Evolutionary conservation across 1,140 invertebrate genomes (phyloP).

Genomic region (Anadara kagoshimensis): DNA sequence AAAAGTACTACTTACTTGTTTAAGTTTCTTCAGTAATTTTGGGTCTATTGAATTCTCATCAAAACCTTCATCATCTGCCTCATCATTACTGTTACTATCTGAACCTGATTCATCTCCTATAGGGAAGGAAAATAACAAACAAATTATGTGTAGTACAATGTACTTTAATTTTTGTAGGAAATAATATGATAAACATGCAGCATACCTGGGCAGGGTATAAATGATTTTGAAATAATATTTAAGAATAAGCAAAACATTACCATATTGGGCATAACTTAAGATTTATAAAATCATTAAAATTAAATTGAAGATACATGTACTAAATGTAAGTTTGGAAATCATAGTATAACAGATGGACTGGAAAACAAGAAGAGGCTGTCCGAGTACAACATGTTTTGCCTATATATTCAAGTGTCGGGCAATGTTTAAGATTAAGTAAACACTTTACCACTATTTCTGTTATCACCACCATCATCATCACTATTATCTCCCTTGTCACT

Average conservation of each 20-base stretch:
- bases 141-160: neutral
- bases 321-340: too few relatives aligned
- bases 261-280: too few relatives aligned
- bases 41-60: conserved; percentile 50
- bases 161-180: conserved; percentile 17
- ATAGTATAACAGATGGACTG: too few relatives aligned
- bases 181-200: conserved; percentile 16
- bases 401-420: too few relatives aligned
- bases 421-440: too few relatives aligned
- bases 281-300: too few relatives aligned
- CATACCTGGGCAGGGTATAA: neutral
- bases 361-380: too few relatives aligned
- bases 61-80: conserved; percentile 55
- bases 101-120: conserved; percentile 30
- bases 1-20: conserved; percentile 42
- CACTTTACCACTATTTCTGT: conserved; percentile 32
- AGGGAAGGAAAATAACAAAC: too few relatives aligned
- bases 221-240: too few relatives aligned
- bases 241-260: too few relatives aligned
- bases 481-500: conserved; percentile 27
- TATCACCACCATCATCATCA: neutral
- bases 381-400: neutral
- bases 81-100: conserved; percentile 32
- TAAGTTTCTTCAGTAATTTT: conserved; percentile 52
- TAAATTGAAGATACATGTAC: too few relatives aligned